Conservation (phyloP, 2,113 vertebrate species). For the Nestor notabilis region DNA sequence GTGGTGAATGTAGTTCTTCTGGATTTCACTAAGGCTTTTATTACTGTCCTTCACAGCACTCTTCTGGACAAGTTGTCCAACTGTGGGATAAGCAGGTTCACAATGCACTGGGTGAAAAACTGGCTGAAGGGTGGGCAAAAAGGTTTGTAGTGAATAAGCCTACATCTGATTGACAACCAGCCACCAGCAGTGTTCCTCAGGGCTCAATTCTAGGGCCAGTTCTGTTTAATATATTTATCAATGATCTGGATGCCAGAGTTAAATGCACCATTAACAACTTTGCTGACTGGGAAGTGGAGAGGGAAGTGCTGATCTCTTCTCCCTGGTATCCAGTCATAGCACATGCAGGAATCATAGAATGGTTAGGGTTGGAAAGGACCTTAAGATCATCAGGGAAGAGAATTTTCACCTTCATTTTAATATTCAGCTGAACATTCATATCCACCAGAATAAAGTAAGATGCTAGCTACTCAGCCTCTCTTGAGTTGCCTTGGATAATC, state of each 20-base stretch:
- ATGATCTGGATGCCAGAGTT: neutral
- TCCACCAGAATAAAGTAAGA: neutral
- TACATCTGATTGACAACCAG: neutral
- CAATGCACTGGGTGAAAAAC: accelerated
- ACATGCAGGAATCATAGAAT: neutral
- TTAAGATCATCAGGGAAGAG: neutral
- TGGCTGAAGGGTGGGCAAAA: neutral
- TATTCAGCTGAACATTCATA: neutral
- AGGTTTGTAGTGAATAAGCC: neutral
- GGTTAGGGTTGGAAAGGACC: neutral
- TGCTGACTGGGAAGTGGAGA: neutral
- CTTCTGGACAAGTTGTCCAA: accelerated
- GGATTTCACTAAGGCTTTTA: neutral
- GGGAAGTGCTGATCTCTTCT: neutral
- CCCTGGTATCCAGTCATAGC: neutral
- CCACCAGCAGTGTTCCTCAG: neutral
- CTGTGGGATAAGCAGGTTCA: neutral
- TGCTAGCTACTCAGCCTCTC: neutral
- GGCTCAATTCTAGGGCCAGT: neutral
- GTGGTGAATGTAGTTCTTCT: accelerated
- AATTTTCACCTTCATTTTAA: neutral
- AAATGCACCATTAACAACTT: neutral
- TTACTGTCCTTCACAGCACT: neutral
- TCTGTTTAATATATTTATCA: neutral
- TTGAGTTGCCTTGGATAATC: neutral